Evolutionary conservation across 2,797 vertebrate species (phyloP).

Genomic region (Odontamblyopus rebecca): DNA sequence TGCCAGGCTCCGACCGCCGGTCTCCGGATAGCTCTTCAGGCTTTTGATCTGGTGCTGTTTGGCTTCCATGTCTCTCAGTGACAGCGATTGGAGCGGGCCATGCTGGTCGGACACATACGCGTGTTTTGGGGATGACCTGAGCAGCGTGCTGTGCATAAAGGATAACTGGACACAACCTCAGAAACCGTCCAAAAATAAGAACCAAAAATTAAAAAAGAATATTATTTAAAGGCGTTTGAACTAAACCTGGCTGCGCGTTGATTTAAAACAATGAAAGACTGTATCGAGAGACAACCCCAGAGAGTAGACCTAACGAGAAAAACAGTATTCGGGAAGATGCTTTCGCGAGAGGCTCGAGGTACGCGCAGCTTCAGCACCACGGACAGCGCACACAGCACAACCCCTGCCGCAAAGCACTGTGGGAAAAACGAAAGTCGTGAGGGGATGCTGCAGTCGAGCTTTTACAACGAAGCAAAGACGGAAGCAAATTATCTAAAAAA

Average conservation of each 20-base stretch:
- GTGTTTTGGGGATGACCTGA: slow-evolving; percentile 68
- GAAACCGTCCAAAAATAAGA: not conserved
- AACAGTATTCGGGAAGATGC: slow-evolving; percentile 18
- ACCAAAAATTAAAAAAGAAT: not conserved
- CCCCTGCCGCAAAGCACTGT: slow-evolving; percentile 79
- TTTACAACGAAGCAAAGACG: slow-evolving; percentile 25
- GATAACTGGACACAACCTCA: slow-evolving; percentile 50
- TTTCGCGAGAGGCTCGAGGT: slow-evolving; percentile 68
- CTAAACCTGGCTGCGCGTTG: slow-evolving; percentile 2
- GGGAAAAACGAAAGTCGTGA: slow-evolving; percentile 74
- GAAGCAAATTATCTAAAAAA: slow-evolving; percentile 14
- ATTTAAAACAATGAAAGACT: not conserved
- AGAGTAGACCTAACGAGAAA: not conserved
- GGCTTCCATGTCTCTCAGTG: slow-evolving; percentile 80
- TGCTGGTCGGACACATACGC: slow-evolving; percentile 72
- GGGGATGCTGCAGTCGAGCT: slow-evolving; percentile 67
- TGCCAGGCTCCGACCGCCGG: slow-evolving; percentile 78
- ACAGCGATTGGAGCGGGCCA: slow-evolving; percentile 67
- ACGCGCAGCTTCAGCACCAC: slow-evolving; percentile 86
- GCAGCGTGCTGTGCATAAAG: slow-evolving; percentile 82
- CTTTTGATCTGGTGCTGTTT: slow-evolving; percentile 79
- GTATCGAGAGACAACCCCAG: not conserved
- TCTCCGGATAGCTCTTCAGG: slow-evolving; percentile 80
- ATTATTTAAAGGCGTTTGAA: slow-evolving; percentile 15
- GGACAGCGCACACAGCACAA: slow-evolving; percentile 72